Percentiles rank a stretch among this genome's conserved stretches.
Conservation (phyloP, 2,797 vertebrate species). For the Erethizon dorsatum region DNA sequence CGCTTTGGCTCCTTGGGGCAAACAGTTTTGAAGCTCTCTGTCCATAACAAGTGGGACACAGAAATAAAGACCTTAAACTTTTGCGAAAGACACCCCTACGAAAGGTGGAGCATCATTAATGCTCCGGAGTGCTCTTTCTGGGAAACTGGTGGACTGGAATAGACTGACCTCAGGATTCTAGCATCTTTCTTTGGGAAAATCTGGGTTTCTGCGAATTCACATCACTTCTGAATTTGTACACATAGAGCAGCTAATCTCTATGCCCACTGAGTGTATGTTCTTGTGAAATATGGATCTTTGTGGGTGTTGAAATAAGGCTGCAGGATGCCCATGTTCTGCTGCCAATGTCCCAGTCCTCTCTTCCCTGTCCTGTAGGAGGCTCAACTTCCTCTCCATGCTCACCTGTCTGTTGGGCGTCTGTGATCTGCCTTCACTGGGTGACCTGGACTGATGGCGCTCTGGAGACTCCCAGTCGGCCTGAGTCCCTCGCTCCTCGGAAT, state of each 20-base stretch:
- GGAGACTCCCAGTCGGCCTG: slow-evolving; percentile 92
- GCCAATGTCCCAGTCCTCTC: not conserved
- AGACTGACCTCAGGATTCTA: not conserved
- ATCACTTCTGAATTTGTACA: not conserved
- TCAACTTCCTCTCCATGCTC: not conserved
- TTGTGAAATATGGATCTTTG: not conserved
- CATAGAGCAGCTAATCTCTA: not conserved
- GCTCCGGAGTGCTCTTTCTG: not conserved
- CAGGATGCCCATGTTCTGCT: not conserved
- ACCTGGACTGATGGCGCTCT: slow-evolving; percentile 92
- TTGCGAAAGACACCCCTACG: not conserved
- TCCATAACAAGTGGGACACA: accelerated
- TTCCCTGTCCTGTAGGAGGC: not conserved
- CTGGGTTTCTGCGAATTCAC: not conserved
- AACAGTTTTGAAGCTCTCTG: not conserved
- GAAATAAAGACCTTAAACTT: not conserved
- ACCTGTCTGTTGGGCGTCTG: slow-evolving; percentile 93
- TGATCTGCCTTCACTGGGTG: slow-evolving; percentile 93
- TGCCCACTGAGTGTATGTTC: not conserved
- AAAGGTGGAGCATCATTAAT: not conserved
- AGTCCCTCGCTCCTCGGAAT: slow-evolving; percentile 96
- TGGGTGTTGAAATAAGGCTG: not conserved
- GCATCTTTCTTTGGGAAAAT: not conserved
- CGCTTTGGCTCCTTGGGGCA: no score
- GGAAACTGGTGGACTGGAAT: not conserved